phyloP scores from a whole-genome alignment of 2,113 vertebrate genomes.

The Helogale parvula region DNA sequence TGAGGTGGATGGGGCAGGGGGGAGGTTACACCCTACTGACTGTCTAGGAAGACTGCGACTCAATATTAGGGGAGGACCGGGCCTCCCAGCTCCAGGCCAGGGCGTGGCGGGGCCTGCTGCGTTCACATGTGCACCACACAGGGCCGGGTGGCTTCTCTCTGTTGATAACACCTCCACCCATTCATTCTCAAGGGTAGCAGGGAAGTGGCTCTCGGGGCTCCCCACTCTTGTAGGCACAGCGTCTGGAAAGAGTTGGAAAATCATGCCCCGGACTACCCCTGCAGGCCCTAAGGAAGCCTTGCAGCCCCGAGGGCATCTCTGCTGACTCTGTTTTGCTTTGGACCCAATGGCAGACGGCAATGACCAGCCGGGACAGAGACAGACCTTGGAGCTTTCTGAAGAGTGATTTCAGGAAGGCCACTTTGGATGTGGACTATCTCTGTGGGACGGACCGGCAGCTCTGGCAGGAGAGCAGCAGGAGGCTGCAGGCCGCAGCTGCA shows the following conservation, averaged over 20 bases:
- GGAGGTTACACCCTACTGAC: no score
- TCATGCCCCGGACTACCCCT: neutral
- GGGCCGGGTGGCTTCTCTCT: neutral
- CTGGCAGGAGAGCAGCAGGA: neutral
- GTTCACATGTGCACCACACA: no score
- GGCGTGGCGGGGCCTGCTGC: neutral
- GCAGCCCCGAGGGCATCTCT: neutral
- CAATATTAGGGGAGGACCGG: neutral
- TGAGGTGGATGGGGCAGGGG: neutral
- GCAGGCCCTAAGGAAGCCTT: neutral
- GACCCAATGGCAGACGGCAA: neutral
- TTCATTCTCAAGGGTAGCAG: neutral
- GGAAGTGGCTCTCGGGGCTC: neutral
- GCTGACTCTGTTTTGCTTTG: neutral
- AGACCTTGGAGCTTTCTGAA: neutral
- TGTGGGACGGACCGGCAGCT: neutral
- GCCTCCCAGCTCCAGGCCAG: neutral
- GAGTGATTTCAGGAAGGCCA: neutral
- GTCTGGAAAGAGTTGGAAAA: neutral
- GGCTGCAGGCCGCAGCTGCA: neutral
- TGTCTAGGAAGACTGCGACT: neutral
- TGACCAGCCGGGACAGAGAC: no score
- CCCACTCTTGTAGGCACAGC: neutral
- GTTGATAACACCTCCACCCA: neutral
- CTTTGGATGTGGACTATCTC: accelerated